These are phyloP conservation scores for Philereme transversata DNA, from an alignment of 2,888 invertebrate genomes.

Conservation along the genomic window DNA sequence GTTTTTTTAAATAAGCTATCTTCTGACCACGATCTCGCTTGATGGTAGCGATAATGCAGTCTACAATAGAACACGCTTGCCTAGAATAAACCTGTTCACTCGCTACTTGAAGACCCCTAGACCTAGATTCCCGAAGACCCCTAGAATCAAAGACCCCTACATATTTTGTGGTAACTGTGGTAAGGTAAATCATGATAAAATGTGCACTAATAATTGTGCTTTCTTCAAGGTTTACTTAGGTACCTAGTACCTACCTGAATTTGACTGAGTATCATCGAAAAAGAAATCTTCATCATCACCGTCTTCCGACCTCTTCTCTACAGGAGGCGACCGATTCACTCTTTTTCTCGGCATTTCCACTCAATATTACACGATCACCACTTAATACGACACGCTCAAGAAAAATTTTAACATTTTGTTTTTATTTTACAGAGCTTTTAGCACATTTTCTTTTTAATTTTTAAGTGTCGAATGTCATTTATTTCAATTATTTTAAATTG, in stretches of 20 bases:
- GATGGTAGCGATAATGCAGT: too few relatives aligned
- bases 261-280: slow-evolving; percentile 75
- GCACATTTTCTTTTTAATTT: background rate
- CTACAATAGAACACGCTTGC: too few relatives aligned
- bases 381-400: slow-evolving; percentile 30
- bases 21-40: too few relatives aligned
- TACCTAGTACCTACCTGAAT: slow-evolving; percentile 58
- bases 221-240: too few relatives aligned
- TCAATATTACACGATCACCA: slow-evolving; percentile 48
- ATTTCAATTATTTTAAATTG: slow-evolving; percentile 29
- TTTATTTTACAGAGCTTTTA: background rate
- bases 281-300: slow-evolving; percentile 75
- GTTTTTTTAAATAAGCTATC: too few relatives aligned
- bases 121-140: too few relatives aligned
- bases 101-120: too few relatives aligned
- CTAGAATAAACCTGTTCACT: too few relatives aligned
- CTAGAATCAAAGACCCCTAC: too few relatives aligned
- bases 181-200: too few relatives aligned
- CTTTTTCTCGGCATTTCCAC: slow-evolving; percentile 73
- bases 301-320: slow-evolving; percentile 66
- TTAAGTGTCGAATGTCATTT: slow-evolving; percentile 1
- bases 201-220: too few relatives aligned
- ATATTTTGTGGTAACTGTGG: too few relatives aligned
- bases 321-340: slow-evolving; percentile 60
- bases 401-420: background rate